Evolutionary conservation across 2,888 invertebrate genomes (phyloP), one percentile per base, ranked within the genome.

Genomic region (Caenorhabditis doughertyi): DNA sequence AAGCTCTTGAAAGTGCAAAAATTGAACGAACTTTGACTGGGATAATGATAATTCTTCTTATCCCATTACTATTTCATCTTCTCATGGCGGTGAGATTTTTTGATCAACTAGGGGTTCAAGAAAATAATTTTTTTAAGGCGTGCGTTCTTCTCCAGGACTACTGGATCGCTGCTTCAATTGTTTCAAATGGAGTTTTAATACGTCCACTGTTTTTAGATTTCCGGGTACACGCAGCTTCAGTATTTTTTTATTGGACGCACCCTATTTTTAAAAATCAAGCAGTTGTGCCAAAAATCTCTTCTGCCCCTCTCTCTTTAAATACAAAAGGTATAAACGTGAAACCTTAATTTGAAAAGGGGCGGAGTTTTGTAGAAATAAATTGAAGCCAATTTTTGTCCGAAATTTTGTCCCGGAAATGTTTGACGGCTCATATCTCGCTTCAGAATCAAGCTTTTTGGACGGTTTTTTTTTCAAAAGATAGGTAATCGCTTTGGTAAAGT

Each of bases 181-280:
- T 56, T 8, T 35, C 56, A 8, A 35, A 35, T 21, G 2, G 21
- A 21, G 3, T 35, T 2, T 5, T 21, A 4, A 21, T 8, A 2
- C 32, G 56, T 13, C 21, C 56, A 11, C 3, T 35, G 2, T 7
- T 35, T n/a, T 0, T 56, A 1, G 56, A 56, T 35, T 3, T 29
- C 13, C 56, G 56, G 35, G 9, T 21, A 8, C 18, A 56, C 13
- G 21, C 13, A 21, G 56, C 35, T 11, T 11, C 56, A 9, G 21
- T 32, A 3, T 56, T 35, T 35, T 56, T 56, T n/a, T 56, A 56
- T 21, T 35, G 21, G 9, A 21, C 56, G 0, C 56, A 56, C 21
- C 56, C 60, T 18, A 27, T 42, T 42, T 42, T 60, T 23, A 42
- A 44, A 42, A 60, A n/a, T n/a, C n/a, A n/a, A n/a, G n/a, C n/a